Evolutionary conservation across 2,888 invertebrate genomes (phyloP).

Genomic region (Noctua comes): DNA sequence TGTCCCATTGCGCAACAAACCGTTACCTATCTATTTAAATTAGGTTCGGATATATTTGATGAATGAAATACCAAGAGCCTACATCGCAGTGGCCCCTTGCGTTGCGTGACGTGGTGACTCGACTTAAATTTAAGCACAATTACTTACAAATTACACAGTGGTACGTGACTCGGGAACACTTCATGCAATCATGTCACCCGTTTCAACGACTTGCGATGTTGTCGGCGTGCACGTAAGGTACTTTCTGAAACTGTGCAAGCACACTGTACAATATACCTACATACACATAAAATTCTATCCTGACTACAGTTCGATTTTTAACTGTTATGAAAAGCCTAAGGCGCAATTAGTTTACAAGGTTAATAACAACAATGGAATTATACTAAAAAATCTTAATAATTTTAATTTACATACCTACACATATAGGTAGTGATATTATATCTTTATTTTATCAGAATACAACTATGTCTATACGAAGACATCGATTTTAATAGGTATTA

Average conservation of each 20-base stretch:
- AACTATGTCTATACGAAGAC: constrained; percentile 16
- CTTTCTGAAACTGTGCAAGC: constrained; percentile 29
- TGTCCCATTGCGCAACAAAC: constrained; percentile 87
- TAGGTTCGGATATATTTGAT: constrained; percentile 84
- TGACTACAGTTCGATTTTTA: constrained; percentile 9
- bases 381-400: constrained; percentile 1
- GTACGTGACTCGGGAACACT: constrained; percentile 78
- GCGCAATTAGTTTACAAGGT: constrained; percentile 3
- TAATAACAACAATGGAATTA: background rate
- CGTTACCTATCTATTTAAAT: constrained; percentile 88
- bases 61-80: constrained; percentile 74
- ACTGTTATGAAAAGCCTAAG: background rate
- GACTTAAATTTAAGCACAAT: constrained; percentile 73
- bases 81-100: constrained; percentile 64
- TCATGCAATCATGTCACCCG: constrained; percentile 77
- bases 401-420: constrained; percentile 19
- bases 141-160: constrained; percentile 77
- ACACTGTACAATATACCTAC: background rate
- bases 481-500: constrained; percentile 12
- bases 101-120: constrained; percentile 72
- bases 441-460: constrained; percentile 19
- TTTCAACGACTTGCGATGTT: constrained; percentile 67
- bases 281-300: background rate
- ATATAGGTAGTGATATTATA: background rate
- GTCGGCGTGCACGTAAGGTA: constrained; percentile 51